Conservation (phyloP, 2,797 vertebrate species). For the Galagoides demidoff region DNA sequence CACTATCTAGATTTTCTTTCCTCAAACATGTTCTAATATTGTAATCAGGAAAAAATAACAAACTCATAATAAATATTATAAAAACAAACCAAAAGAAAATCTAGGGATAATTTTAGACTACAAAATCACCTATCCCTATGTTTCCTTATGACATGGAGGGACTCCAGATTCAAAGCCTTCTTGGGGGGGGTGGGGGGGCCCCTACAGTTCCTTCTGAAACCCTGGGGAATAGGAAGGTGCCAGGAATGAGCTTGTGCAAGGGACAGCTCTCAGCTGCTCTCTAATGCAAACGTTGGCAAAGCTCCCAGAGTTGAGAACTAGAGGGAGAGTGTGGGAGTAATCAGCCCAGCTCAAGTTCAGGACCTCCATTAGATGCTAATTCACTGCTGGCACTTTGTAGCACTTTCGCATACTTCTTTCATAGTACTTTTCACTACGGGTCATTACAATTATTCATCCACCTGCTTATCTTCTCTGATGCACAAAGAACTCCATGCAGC, state of each 20-base stretch:
- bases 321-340: not conserved
- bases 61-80: not conserved
- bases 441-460: not conserved
- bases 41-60: not conserved
- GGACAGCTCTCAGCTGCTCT: not conserved
- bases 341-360: not conserved
- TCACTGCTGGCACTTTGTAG: not conserved
- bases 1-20: slow-evolving; percentile 32
- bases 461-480: not conserved
- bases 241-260: not conserved
- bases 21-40: slow-evolving; percentile 47
- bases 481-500: not conserved
- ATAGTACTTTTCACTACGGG: not conserved
- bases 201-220: not conserved
- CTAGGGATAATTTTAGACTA: not conserved
- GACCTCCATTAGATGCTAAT: not conserved
- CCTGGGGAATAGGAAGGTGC: not conserved
- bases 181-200: not conserved
- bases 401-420: not conserved
- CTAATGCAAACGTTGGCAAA: not conserved
- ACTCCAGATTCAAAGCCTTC: not conserved
- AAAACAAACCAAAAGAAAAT: slow-evolving; percentile 53
- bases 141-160: not conserved
- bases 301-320: not conserved
- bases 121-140: not conserved